Evolutionary conservation across 2,888 invertebrate genomes (phyloP), one percentile per base, ranked within the genome.

Genomic region (Tenthredo distinguenda): DNA sequence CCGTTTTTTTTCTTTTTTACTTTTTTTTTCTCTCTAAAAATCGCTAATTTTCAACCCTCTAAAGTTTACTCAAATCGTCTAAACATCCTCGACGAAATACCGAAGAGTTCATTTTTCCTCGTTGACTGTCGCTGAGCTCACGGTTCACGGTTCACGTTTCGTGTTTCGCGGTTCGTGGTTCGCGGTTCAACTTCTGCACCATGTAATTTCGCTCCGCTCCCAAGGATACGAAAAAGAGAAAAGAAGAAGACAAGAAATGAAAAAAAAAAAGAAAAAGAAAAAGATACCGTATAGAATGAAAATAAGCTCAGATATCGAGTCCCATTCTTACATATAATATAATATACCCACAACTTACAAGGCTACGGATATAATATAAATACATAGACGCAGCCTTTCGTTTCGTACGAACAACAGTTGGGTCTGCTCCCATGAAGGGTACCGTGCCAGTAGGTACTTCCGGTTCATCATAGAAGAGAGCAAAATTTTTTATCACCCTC

Each of bases 181-280:
- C 68, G 68, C 34, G 34, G 68, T 68, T 34, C 31, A 34, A 34
- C 31, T 68, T 12, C 68, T 34, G 26, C 68, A 18, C 68, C 68
- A 34, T 68, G 68, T 34, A 34, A 68, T 68, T 68, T 68, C 68
- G 68, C 68, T 68, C 68, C 68, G 68, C 18, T 34, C 34, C 6
- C 34, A 6, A 34, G 68, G 34, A 68, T 68, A 18, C 34, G 18
- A 31, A 62, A 10, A 7, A 58, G 26, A 62, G 10, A 10, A 21
- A 3, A 26, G 1, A 15, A 62, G 10, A 10, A 12, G 21, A 34
- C 34, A 68, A 65, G 3, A 65, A 31, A 34, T 18, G 12, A 34
- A 12, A 34, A 1, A 34, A 18, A 21, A 0, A 26, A 15, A 34
- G 9, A 40, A 9, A 72, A 0, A 37, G 7, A 37, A n/a, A 12